Percentiles rank a stretch among this genome's conserved stretches.
Conservation (phyloP, 53 echinoderm and acorn worm genomes). For the Actinopyga echinites region DNA sequence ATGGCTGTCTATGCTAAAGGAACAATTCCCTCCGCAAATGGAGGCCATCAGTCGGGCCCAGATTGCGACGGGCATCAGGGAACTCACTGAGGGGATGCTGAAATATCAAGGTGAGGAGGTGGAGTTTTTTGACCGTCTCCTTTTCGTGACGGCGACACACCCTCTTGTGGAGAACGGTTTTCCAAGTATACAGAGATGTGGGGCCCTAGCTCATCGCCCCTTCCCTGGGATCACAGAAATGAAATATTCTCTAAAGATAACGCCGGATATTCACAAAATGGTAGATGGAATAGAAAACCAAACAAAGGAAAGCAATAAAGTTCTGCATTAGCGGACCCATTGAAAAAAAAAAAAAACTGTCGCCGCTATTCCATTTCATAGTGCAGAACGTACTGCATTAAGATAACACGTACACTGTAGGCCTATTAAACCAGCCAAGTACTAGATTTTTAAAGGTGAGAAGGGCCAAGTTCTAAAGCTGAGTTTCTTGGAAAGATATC, state of each 20-base stretch:
- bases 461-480: too few relatives aligned
- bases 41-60: conserved; percentile 84
- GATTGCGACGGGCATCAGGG: conserved; percentile 81
- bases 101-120: conserved; percentile 95
- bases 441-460: too few relatives aligned
- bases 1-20: conserved; percentile 94
- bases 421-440: too few relatives aligned
- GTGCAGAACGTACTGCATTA: too few relatives aligned
- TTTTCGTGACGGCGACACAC: conserved; percentile 83
- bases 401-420: too few relatives aligned
- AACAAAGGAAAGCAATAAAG: conserved; percentile 37
- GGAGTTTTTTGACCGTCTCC: conserved; percentile 91
- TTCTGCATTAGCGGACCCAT: conserved; percentile 20
- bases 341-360: too few relatives aligned
- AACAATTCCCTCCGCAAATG: conserved; percentile 95
- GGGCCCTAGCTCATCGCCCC: conserved; percentile 67
- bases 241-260: conserved; percentile 84
- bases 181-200: conserved; percentile 92
- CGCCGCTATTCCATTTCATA: too few relatives aligned
- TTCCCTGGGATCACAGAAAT: conserved; percentile 84
- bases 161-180: conserved; percentile 76
- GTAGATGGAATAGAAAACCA: conserved; percentile 61
- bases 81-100: conserved; percentile 96
- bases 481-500: too few relatives aligned
- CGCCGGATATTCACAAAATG: conserved; percentile 78